phyloP scores from a whole-genome alignment of 2,888 invertebrate species.

The Acleris holmiana region DNA sequence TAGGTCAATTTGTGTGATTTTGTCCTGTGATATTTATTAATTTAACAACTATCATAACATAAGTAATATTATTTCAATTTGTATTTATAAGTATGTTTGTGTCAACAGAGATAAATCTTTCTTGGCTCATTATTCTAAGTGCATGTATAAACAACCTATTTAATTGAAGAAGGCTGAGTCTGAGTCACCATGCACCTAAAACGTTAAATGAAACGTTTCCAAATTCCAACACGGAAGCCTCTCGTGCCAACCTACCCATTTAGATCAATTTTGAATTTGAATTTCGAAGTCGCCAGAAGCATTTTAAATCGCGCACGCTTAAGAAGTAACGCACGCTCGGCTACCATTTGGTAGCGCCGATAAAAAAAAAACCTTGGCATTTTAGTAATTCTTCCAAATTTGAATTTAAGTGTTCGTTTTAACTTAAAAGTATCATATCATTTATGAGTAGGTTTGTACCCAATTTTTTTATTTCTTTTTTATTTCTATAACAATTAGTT shows the following conservation, averaged over 20 bases:
- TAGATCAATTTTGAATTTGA: constrained; percentile 44
- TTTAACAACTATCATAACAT: too few relatives aligned
- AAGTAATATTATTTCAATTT: too few relatives aligned
- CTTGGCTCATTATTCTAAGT: neutral
- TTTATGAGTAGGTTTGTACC: too few relatives aligned
- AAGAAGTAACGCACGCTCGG: constrained; percentile 49
- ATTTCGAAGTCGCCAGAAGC: constrained; percentile 61
- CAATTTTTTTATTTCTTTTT: too few relatives aligned
- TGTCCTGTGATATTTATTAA: too few relatives aligned
- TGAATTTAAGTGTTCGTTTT: constrained; percentile 2
- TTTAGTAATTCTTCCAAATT: constrained; percentile 35
- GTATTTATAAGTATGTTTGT: too few relatives aligned
- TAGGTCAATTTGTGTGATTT: too few relatives aligned
- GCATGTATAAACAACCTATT: neutral
- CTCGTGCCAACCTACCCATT: constrained; percentile 36
- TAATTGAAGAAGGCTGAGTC: constrained; percentile 14
- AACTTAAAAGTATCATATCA: too few relatives aligned
- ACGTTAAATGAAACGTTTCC: constrained; percentile 5
- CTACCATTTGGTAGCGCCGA: constrained; percentile 41
- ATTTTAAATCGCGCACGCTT: constrained; percentile 65
- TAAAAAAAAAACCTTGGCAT: constrained; percentile 12
- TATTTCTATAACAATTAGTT: too few relatives aligned
- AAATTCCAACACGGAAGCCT: constrained; percentile 71
- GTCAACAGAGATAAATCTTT: too few relatives aligned
- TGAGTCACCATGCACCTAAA: constrained; percentile 6